Evolutionary conservation across 2,797 vertebrate species (phyloP), one percentile per base, ranked within the genome.

Genomic region (Molossus molossus): DNA sequence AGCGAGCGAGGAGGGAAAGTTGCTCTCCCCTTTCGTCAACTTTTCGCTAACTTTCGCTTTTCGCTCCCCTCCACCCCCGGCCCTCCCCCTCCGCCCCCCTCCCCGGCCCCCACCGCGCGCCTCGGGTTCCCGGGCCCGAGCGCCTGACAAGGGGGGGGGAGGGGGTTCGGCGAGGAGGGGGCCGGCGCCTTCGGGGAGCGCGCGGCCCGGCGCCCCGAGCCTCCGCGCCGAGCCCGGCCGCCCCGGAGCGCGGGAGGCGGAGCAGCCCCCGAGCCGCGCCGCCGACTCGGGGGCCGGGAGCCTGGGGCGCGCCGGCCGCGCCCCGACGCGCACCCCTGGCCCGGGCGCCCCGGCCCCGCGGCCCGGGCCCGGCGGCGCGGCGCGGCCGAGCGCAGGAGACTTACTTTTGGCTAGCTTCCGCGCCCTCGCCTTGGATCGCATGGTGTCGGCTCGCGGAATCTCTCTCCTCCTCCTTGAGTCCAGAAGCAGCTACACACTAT

Each of bases 341-440:
- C 86, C 82, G 65, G 88, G 48, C 73, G 91, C 37, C 85, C 96
- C 98, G 98, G 98, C 97, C 98, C 98, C 92, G 97, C 92, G 96
- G 95, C 29, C 97, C 97, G 98, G 98, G 98, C 97, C 98, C 98
- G 98, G 98, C 98, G 98, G 98, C 97, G 96, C 98, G 98, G 98
- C 97, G 96, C 98, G 98, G 98, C 98, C 98, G 98, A 98, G 98
- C 97, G 97, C 95, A 98, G 98, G 97, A 98, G 98, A 98, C 99
- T 99, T 99, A 99, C 99, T 99, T 99, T 99, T 99, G 98, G 99
- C 99, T 98, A 99, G 99, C 99, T 99, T 99, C 99, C 99, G 99
- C 99, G 99, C 99, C 99, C 99, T 99, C 98, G 99, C 99, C 99
- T 99, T 99, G 99, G 99, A 99, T 99, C 99, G 99, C 99, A 99